Evolutionary conservation across 2,113 vertebrate species (phyloP), one percentile per base, ranked within the genome.

Genomic region (Lampris megalopsis): DNA sequence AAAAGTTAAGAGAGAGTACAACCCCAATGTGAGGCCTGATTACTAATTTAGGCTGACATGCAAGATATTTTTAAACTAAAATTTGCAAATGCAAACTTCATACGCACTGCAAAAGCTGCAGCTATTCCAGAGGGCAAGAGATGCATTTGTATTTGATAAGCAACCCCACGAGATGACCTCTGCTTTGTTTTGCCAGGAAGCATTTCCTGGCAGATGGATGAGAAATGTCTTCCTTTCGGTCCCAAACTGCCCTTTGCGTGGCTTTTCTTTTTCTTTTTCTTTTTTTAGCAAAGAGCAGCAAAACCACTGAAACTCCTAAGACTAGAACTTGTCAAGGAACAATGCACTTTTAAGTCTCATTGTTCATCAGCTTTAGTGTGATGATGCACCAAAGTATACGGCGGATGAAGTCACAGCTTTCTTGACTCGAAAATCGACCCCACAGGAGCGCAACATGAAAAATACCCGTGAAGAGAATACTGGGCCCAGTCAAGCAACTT

Each of bases 161-260:
- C 72, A 81, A 77, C 81, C 70, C 72, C 52, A 43, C 71, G 87
- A 88, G 87, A 91, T 88, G 83, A 88, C 83, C 78, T 73, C 84
- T 62, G 52, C 78, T 73, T 45, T 9, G 66, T 72, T 60, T 65
- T 61, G 78, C 79, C 88, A 88, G 91, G 91, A 93, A 92, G 78
- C 67, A 6, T 64, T 90, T 92, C 89, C 92, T 90, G 91, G 47
- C 68, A 73, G 74, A 71, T 83, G 77, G 63, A 60, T 57, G 71
- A 82, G 62, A 87, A 85, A 88, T 9, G 57, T 83, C 79, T 88
- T 89, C 81, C 86, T 90, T 75, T 83, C 49, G 5, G 24, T 63
- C 63, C 79, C 52, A 87, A 80, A 81, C 60, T 13, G 37, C n/a
- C 47, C n/a, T 24, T 24, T 24, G 24, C 24, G 24, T 24, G 24